Base-by-base conservation (phyloP, 2,113 vertebrate species). In the Gasterosteus aculeatus region DNA sequence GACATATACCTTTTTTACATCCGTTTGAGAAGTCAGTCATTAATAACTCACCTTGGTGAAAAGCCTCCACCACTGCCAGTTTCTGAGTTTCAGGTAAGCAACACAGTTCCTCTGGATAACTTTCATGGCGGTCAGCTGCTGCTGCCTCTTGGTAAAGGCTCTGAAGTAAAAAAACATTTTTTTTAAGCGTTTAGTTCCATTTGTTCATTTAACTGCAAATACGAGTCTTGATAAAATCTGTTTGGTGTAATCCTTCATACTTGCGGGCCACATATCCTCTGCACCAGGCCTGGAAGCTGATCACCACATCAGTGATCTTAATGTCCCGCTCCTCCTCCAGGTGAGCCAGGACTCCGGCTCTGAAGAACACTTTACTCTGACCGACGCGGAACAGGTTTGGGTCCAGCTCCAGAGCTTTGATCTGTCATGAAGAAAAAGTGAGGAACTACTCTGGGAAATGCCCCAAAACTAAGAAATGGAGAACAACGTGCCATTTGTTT, bases 31-130 rank as follows among this genome's bases (percentile, higher is more conserved):
- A 4, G 33, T 33, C 33, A 18, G 19, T 46, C 15, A 42, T 57
- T 46, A 19, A 38, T 66, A 5, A 57, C 68, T 51, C 90, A 98
- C 98, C 97, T 99, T 99, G 47, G 97, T 99, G 92, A 99, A 99
- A 33, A 99, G 91, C 53, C 98, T 94, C 98, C 98, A 99, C 98
- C 98, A 99, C 49, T 99, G 97, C 98, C 98, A 99, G 94, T 99
- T 99, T 31, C 96, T 91, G 61, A 99, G 95, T 86, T 99, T 99
- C 72, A 99, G 89, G 88, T 99, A 99, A n/a, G 98, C 98, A 0
- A 96, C 96, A 11, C 97, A 99, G 94, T 99, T 99, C 81, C 98
- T 94, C 95, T 99, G 98, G 69, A 99, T 97, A 44, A 99, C 98
- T 72, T 95, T 97, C 97, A 99, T 97, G 71, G 98, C 98, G 0